Base-by-base conservation (phyloP, 2,113 vertebrate genomes). In the Barnardius zonarius region DNA sequence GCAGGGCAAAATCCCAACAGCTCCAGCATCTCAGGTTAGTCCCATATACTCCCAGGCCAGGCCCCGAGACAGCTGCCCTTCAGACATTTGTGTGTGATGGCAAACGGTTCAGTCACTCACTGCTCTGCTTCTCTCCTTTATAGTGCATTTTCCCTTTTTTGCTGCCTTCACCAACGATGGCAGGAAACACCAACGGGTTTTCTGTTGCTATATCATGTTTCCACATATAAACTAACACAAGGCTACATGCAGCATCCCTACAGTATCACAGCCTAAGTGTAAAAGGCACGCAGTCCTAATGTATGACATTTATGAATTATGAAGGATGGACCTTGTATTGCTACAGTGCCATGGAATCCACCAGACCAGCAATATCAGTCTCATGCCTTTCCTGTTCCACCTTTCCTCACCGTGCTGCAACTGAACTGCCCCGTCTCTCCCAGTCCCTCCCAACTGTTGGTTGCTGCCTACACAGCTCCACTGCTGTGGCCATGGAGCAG, bases 401-500 rank as follows among this genome's bases (percentile, higher is more conserved):
- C n/a, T 59, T 84, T 48, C 61, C 41, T 19, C 78, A n/a, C 66
- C 67, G 8, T 1, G 0, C 49, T 19, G 61, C 15, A 0, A 0
- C 81, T 33, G 59, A 46, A 7, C 69, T 44, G 54, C 39, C 69
- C 35, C 25, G 54, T 18, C 44, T 84, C n/a, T 46, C 68, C 48
- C 67, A 7, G 28, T 57, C 10, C 44, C n/a, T 44, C 48, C 74
- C 0, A 1, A 18, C 7, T 27, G n/a, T 25, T 4, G 0, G n/a
- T n/a, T 7, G 1, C 68, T 62, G 43, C 20, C 28, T 11, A 13
- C 7, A 1, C 1, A 35, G 33, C 83, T 78, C 43, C 54, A 22
- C 41, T 2, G 2, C 19, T 13, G 49, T 1, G n/a, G 16, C 62
- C 33, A 3, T 0, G 1, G 23, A 10, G 33, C 44, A 35, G 6